A percentile compares a stretch with the other conserved stretches of the same genome.
phyloP scores from a whole-genome alignment of 2,888 invertebrate species.

The Machimus atricapillus region DNA sequence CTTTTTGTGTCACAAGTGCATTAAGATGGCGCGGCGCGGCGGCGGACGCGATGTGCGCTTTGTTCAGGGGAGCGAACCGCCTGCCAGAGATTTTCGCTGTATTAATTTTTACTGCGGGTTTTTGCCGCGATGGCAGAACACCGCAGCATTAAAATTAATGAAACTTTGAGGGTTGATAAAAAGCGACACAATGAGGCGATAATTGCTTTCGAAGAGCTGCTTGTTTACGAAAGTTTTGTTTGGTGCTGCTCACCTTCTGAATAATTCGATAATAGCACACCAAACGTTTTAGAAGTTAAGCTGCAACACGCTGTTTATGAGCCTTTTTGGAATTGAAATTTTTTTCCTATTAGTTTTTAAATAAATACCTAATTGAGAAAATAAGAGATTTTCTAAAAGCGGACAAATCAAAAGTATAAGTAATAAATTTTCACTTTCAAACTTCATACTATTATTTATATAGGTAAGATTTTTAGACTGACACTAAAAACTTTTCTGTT shows the following conservation, averaged over 20 bases:
- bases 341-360: too few species aligned
- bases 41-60: background rate
- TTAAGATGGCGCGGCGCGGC: background rate
- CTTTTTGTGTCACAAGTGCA: conserved; percentile 23
- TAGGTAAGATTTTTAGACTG: too few species aligned
- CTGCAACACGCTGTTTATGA: background rate
- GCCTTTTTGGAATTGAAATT: background rate
- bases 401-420: too few species aligned
- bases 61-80: background rate
- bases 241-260: background rate
- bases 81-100: background rate
- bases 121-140: background rate
- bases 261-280: background rate
- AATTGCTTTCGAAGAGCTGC: background rate
- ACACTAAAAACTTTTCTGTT: too few species aligned
- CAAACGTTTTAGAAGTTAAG: background rate
- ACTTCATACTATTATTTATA: too few species aligned
- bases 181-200: background rate
- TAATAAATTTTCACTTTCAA: too few species aligned
- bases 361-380: too few species aligned
- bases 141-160: background rate
- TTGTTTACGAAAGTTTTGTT: background rate
- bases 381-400: too few species aligned
- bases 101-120: background rate
- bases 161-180: background rate